Percentiles rank a stretch among this genome's conserved stretches.
Conservation (phyloP, 2,888 invertebrate species). For the Cepaea hortensis region DNA sequence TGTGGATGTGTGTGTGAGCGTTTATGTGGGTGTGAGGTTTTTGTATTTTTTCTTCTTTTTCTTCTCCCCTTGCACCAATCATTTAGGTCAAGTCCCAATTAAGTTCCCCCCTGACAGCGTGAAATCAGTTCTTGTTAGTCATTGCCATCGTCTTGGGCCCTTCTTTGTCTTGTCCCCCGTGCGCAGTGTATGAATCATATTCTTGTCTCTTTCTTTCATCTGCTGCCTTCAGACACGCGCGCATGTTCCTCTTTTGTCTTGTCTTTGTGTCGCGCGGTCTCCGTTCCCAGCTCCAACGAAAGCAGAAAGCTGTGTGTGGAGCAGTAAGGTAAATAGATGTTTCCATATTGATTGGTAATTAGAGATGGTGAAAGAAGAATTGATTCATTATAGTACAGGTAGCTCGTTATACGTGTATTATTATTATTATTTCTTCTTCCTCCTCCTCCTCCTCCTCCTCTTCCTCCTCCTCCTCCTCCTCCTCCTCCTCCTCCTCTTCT, state of each 20-base stretch:
- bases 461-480: no score
- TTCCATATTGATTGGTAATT: no score
- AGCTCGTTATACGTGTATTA: no score
- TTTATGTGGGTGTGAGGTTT: neutral
- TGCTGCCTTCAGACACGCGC: neutral
- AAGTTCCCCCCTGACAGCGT: neutral
- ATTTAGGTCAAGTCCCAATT: conserved; percentile 12
- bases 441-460: no score
- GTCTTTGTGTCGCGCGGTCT: neutral
- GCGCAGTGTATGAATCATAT: neutral
- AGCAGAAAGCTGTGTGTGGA: no score
- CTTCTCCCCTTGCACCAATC: no score
- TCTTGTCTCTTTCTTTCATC: neutral
- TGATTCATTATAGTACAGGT: no score
- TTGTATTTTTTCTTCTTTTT: neutral
- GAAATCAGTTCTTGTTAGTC: neutral
- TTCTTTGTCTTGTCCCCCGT: neutral
- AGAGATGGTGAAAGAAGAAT: no score
- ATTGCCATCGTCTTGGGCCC: neutral
- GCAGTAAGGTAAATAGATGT: no score
- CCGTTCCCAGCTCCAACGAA: neutral
- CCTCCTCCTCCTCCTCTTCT: no score
- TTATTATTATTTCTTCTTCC: no score
- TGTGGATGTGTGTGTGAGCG: no score
- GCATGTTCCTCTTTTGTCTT: neutral